Evolutionary conservation across 2,113 vertebrate species (phyloP).

Genomic region (Nycticryphes semicollaris): DNA sequence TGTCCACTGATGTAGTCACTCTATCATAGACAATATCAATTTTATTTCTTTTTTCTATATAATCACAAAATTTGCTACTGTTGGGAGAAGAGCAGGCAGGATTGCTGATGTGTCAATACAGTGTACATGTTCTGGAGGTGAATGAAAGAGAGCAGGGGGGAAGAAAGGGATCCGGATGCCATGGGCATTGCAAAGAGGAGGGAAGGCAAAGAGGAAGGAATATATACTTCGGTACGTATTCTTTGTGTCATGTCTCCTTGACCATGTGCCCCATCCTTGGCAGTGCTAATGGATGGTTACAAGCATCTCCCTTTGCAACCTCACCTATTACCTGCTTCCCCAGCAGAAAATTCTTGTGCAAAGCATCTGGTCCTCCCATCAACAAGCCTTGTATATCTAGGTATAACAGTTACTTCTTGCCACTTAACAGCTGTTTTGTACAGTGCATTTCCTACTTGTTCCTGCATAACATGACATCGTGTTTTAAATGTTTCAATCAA

Average conservation of each 20-base stretch:
- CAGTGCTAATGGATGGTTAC: not conserved
- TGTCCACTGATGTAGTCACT: not conserved
- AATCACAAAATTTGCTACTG: not conserved
- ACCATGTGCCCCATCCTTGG: not conserved
- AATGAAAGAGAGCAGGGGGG: fast-evolving
- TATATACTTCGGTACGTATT: not conserved
- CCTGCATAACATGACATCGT: not conserved
- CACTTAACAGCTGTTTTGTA: not conserved
- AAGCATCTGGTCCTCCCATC: not conserved
- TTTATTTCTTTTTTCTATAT: not conserved
- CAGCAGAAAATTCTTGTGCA: not conserved
- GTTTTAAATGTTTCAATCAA: not conserved
- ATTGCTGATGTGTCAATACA: not conserved
- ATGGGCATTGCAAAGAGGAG: not conserved
- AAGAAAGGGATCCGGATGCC: not conserved
- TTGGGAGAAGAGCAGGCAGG: not conserved
- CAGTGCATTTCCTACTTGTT: not conserved
- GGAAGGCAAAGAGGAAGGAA: not conserved
- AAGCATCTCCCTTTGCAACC: not conserved
- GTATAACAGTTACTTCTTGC: not conserved
- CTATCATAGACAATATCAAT: not conserved
- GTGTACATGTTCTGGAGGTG: not conserved
- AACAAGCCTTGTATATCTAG: not conserved
- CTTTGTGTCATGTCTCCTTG: not conserved
- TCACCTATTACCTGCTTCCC: not conserved